Base-by-base conservation (phyloP, 2,797 vertebrate species). In the Rhabdomys pumilio region DNA sequence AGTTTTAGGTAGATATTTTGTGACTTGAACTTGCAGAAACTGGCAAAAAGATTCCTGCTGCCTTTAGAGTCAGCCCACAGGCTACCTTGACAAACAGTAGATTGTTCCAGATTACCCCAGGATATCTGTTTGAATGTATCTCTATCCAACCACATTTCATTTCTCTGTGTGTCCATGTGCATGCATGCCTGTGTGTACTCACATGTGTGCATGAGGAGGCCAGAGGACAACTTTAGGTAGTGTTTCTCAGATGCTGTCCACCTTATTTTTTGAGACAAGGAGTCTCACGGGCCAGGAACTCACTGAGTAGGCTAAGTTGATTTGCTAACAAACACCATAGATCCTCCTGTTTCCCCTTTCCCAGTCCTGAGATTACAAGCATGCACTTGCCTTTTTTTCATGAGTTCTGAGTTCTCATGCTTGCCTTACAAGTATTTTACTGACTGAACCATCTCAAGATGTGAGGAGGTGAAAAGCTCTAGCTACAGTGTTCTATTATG, bases 91-190 rank as follows among this genome's bases (percentile, higher is more conserved):
- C 91, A 95, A 93, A 73, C 19, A 29, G 44, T 57, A 89, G 82
- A 86, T 96, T 95, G 77, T 97, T 95, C 53, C 82, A 80, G 73
- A 92, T 63, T 72, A 73, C 65, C 59, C 59, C 38, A 65, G 83
- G 47, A 77, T 38, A 34, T 75, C 76, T 77, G 53, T 85, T 47
- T 34, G n/a, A 59, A 69, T 93, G 61, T 24, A 34, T 53, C 61
- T 83, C n/a, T 77, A 24, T 44, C 26, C 0, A 0, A 55, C 7
- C 2, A 29, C 41, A 22, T 89, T 57, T 90, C 44, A 55, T 93
- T 85, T 38, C 31, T 75, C 10, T 75, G 38, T 88, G n/a, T 57
- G 26, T n/a, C 15, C 15, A 17, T 24, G 38, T 6, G 20, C 13
- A 12, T 22, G 2, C 41, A 50, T n/a, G 19, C 6, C 63, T 86